Evolutionary conservation across 92 coral and sea anemone species (phyloP).

Genomic region (Plumapathes pennacea): DNA sequence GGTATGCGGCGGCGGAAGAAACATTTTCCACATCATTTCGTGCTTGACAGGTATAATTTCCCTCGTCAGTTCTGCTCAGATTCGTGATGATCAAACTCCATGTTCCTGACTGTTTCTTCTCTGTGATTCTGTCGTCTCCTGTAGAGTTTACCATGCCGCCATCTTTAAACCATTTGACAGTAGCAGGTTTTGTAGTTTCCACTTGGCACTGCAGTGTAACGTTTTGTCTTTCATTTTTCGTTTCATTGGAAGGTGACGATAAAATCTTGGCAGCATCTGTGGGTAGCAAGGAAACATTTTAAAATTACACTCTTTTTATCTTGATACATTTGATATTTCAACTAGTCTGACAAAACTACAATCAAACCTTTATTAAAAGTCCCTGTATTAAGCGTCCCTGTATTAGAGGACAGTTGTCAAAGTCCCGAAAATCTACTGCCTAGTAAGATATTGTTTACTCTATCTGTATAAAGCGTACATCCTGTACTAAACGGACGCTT

Average conservation of each 20-base stretch:
- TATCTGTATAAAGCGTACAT: too few relatives aligned
- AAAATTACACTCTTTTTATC: too few relatives aligned
- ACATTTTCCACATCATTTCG: background rate
- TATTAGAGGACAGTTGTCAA: too few relatives aligned
- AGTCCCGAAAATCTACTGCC: too few relatives aligned
- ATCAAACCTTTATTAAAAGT: too few relatives aligned
- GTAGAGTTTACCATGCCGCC: too few relatives aligned
- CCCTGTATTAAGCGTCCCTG: too few relatives aligned
- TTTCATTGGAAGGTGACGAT: conserved; percentile 6
- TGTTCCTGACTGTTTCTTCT: background rate
- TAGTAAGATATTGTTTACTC: too few relatives aligned
- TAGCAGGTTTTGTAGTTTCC: conserved; percentile 31
- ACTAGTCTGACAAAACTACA: too few relatives aligned
- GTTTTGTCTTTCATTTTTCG: conserved; percentile 8
- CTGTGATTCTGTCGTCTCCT: background rate
- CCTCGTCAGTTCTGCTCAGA: conserved; percentile 24
- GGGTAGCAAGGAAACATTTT: too few relatives aligned
- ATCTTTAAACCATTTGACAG: conserved; percentile 8
- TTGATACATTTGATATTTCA: too few relatives aligned
- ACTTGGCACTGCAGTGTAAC: conserved; percentile 22
- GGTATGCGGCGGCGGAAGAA: background rate
- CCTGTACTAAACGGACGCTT: too few relatives aligned
- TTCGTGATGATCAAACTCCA: conserved; percentile 6
- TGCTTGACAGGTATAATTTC: conserved; percentile 29
- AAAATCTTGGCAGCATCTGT: conserved; percentile 18